Percentiles rank a stretch among this genome's conserved stretches.
Conservation (phyloP, 2,888 invertebrate genomes). For the Tipula confusa region DNA sequence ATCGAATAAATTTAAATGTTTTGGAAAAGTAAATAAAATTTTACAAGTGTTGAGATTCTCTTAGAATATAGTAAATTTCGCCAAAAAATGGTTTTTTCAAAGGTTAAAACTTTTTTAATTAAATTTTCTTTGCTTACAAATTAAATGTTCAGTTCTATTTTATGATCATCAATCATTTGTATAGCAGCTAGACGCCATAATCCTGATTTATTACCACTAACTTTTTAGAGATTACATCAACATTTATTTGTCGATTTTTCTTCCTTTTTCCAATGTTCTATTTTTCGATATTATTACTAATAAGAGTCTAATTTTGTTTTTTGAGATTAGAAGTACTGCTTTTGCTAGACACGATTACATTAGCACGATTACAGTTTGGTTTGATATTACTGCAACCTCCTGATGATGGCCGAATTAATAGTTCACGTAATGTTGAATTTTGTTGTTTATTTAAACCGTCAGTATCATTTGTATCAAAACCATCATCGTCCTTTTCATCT, state of each 20-base stretch:
- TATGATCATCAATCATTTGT: not conserved
- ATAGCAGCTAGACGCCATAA: not conserved
- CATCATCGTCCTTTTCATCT: slow-evolving; percentile 45
- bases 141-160: slow-evolving; percentile 37
- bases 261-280: slow-evolving; percentile 38
- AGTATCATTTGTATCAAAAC: not conserved
- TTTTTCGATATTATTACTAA: slow-evolving; percentile 39
- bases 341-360: slow-evolving; percentile 47
- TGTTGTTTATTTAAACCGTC: slow-evolving; percentile 50
- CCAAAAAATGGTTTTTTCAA: no score
- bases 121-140: slow-evolving; percentile 42
- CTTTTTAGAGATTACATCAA: not conserved
- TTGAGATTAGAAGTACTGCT: not conserved
- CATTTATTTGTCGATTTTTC: not conserved
- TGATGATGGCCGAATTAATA: slow-evolving; percentile 68
- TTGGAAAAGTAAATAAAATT: no score
- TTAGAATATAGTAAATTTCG: no score
- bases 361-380: slow-evolving; percentile 52
- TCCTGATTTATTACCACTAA: not conserved
- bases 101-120: no score
- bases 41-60: no score
- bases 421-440: slow-evolving; percentile 74
- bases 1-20: no score
- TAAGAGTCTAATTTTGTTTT: not conserved
- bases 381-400: slow-evolving; percentile 43